These are phyloP conservation scores for Gallinago paraguaiae DNA, from an alignment of 2,113 vertebrate genomes.

Conservation along the genomic window DNA sequence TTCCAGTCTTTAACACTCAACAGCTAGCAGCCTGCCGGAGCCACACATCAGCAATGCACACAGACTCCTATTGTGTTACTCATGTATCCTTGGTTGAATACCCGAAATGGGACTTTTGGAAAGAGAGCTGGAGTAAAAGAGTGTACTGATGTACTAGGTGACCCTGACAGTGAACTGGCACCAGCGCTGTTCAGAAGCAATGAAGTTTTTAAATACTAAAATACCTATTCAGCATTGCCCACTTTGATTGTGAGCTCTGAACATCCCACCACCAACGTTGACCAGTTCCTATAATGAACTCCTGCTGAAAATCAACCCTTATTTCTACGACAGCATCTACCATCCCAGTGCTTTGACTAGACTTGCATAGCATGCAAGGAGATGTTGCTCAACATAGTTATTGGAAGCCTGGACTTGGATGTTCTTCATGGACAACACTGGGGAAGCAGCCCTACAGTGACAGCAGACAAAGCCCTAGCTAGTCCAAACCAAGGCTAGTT, in stretches of 20 bases:
- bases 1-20: not conserved
- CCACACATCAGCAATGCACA: no score
- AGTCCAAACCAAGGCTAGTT: not conserved
- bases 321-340: not conserved
- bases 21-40: not conserved
- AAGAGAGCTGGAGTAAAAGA: not conserved
- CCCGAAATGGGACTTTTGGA: not conserved
- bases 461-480: not conserved
- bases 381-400: not conserved
- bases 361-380: not conserved
- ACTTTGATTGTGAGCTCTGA: not conserved
- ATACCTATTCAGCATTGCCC: rapidly evolving
- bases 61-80: not conserved
- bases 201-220: not conserved
- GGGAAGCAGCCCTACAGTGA: not conserved
- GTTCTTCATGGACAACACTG: not conserved
- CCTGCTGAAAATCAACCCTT: not conserved
- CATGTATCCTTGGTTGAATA: not conserved
- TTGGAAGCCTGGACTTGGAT: not conserved
- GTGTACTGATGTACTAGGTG: not conserved
- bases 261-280: not conserved
- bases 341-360: not conserved
- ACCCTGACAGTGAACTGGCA: not conserved
- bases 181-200: not conserved
- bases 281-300: not conserved